Evolutionary conservation across 2,113 vertebrate genomes (phyloP).

Genomic region (Mirza zaza): DNA sequence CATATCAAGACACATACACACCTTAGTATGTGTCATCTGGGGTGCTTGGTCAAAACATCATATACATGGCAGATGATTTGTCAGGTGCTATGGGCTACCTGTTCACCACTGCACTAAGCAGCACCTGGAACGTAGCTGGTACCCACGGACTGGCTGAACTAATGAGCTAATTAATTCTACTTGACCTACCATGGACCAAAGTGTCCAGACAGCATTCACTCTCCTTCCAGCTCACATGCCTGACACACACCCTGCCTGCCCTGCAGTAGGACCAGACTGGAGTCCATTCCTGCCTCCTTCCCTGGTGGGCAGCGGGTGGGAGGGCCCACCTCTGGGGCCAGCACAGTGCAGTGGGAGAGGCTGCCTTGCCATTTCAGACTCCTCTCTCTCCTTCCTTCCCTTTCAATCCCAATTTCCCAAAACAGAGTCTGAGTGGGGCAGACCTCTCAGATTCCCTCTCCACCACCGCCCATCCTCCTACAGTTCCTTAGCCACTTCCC

Average conservation of each 20-base stretch:
- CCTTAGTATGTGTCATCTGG: background rate
- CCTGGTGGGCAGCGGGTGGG: background rate
- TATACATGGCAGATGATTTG: background rate
- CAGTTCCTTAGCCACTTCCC: constrained; percentile 8
- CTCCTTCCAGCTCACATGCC: background rate
- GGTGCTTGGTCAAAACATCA: background rate
- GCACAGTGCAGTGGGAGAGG: background rate
- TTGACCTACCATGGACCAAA: background rate
- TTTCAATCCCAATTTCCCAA: background rate
- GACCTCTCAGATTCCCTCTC: background rate
- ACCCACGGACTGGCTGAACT: background rate
- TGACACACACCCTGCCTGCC: background rate
- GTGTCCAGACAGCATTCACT: background rate
- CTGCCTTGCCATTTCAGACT: background rate
- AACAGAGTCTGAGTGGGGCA: background rate
- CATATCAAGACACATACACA: background rate
- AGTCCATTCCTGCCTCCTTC: background rate
- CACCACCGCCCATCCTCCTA: constrained; percentile 13
- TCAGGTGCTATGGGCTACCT: background rate
- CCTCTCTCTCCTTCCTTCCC: background rate
- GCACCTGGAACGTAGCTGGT: background rate
- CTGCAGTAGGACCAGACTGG: background rate
- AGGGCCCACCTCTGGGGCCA: background rate
- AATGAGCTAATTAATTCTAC: background rate
- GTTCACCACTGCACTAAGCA: background rate